These are phyloP conservation scores for Morus bassanus DNA, from an alignment of 2,797 vertebrate species.

Conservation along the genomic window DNA sequence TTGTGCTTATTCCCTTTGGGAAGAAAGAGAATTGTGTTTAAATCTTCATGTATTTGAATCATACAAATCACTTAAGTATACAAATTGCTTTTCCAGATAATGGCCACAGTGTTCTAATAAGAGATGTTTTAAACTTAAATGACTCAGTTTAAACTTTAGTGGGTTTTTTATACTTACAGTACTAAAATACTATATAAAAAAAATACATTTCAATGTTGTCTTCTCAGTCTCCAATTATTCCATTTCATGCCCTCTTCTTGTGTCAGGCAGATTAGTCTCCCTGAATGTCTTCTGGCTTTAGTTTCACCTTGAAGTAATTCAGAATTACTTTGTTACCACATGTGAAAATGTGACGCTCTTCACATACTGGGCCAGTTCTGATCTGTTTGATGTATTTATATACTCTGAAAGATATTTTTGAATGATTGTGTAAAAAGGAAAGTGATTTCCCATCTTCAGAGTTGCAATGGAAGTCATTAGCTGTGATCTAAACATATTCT, in stretches of 20 bases:
- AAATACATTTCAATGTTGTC: neutral
- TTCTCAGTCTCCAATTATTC: neutral
- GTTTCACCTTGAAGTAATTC: neutral
- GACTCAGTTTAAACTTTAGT: neutral
- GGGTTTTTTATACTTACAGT: no score
- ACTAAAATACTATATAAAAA: neutral
- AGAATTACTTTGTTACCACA: neutral
- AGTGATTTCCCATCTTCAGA: neutral
- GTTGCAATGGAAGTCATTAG: neutral
- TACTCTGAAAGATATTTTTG: neutral
- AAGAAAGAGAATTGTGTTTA: neutral
- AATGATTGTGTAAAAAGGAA: neutral
- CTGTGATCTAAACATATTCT: neutral
- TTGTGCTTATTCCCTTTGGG: neutral
- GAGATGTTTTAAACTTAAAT: neutral
- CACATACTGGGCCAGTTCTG: neutral
- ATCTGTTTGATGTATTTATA: neutral
- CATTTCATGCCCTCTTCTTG: neutral
- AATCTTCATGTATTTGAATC: neutral
- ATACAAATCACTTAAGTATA: neutral
- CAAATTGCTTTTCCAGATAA: neutral
- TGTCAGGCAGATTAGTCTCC: neutral
- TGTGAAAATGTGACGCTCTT: neutral
- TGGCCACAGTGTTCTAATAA: neutral
- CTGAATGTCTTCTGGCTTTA: neutral